phyloP scores from a whole-genome alignment of 2,888 invertebrate genomes.

The Diachrysia chrysitis region DNA sequence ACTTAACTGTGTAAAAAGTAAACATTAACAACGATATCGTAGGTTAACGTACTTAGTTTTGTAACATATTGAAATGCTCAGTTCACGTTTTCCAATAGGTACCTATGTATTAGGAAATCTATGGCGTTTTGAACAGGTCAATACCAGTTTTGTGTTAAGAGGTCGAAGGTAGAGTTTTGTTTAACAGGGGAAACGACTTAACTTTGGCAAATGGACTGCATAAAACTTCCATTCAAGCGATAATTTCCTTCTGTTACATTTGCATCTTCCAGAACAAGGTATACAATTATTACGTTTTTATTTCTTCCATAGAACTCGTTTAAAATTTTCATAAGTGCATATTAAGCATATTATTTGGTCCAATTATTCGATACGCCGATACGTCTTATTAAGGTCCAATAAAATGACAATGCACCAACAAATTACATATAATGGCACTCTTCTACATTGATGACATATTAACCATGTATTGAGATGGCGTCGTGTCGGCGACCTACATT shows the following conservation, averaged over 20 bases:
- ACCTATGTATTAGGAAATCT: constrained; percentile 17
- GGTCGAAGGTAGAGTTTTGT: constrained; percentile 37
- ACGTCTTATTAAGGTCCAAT: constrained; percentile 29
- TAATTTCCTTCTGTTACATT: constrained; percentile 28
- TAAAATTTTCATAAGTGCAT: background rate
- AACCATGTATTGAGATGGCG: constrained; percentile 55
- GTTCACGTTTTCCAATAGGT: constrained; percentile 21
- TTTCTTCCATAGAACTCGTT: background rate
- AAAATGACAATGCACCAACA: constrained; percentile 47
- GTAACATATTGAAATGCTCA: constrained; percentile 22
- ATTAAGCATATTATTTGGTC: constrained; percentile 2
- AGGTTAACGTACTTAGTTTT: constrained; percentile 14
- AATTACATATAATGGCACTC: constrained; percentile 51
- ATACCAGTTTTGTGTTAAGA: constrained; percentile 23
- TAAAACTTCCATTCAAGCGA: constrained; percentile 39
- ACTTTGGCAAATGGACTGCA: constrained; percentile 39
- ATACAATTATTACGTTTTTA: background rate
- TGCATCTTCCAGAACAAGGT: constrained; percentile 16
- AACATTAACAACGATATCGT: too few species aligned
- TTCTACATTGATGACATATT: constrained; percentile 43
- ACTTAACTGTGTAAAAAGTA: too few species aligned
- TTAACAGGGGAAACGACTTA: constrained; percentile 14
- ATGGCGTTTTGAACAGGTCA: constrained; percentile 12
- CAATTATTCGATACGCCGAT: constrained; percentile 7
- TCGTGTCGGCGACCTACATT: constrained; percentile 71